Conservation (phyloP, 2,113 vertebrate genomes). For the Leucosticte australis region DNA sequence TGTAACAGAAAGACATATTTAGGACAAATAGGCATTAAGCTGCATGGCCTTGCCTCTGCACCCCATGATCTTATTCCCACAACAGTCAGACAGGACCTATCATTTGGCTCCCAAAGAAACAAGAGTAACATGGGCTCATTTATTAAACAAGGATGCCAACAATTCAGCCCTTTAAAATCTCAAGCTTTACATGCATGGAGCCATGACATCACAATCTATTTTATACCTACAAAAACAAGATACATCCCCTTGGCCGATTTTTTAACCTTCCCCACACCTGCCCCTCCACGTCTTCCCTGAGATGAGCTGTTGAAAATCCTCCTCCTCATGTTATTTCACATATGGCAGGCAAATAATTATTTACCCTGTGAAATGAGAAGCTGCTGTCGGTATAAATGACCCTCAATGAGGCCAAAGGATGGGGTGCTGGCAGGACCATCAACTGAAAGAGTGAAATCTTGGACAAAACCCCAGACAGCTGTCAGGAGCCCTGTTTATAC, state of each 20-base stretch:
- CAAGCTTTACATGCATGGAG: background rate
- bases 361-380: background rate
- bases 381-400: background rate
- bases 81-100: background rate
- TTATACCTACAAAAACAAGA: conserved; percentile 12
- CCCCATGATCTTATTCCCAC: background rate
- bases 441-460: background rate
- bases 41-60: background rate
- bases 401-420: background rate
- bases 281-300: background rate
- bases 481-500: background rate
- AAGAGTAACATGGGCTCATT: background rate
- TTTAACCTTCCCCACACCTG: conserved; percentile 39
- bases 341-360: background rate
- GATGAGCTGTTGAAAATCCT: conserved; percentile 35
- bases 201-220: conserved; percentile 36
- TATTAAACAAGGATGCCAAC: background rate
- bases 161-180: background rate
- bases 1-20: background rate
- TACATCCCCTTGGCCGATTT: background rate
- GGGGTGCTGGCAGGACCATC: background rate
- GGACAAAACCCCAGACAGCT: background rate
- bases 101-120: background rate
- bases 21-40: background rate
- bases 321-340: background rate